Evolutionary conservation across 2,888 invertebrate species (phyloP).

Genomic region (Leucophenga maculata): DNA sequence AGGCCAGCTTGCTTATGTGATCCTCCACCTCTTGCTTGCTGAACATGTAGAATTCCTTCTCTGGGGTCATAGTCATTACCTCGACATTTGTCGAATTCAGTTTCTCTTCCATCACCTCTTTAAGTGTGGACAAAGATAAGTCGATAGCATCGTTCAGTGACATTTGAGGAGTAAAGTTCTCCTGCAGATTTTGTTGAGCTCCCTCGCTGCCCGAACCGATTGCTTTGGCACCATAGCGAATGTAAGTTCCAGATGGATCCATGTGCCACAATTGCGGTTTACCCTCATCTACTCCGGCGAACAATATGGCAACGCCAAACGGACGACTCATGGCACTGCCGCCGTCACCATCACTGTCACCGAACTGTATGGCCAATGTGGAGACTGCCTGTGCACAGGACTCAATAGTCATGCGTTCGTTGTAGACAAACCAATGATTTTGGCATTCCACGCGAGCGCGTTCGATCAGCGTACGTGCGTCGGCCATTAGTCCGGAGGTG

Average conservation of each 20-base stretch:
- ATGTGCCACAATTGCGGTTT: conserved; percentile 97
- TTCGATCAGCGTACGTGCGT: conserved; percentile 94
- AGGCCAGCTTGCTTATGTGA: conserved; percentile 85
- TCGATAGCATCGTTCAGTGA: conserved; percentile 94
- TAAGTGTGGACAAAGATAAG: conserved; percentile 81
- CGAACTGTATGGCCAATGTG: conserved; percentile 98
- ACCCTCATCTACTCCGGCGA: conserved; percentile 92
- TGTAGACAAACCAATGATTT: conserved; percentile 98
- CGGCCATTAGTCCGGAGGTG: conserved; percentile 97
- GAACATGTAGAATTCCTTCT: conserved; percentile 89
- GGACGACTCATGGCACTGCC: conserved; percentile 96
- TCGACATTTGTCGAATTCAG: conserved; percentile 97
- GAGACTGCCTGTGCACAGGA: conserved; percentile 99
- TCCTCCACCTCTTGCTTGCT: conserved; percentile 91
- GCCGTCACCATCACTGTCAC: conserved; percentile 97
- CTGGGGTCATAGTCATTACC: conserved; percentile 93
- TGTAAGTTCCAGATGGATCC: conserved; percentile 99
- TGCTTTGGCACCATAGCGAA: conserved; percentile 98
- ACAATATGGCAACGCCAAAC: conserved; percentile 98
- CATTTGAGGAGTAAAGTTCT: conserved; percentile 87
- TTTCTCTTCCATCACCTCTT: conserved; percentile 99
- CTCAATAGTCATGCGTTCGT: conserved; percentile 96
- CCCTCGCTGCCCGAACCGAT: conserved; percentile 99
- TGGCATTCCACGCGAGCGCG: conserved; percentile 96
- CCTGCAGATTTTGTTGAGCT: conserved; percentile 93